Base-by-base conservation (phyloP, 2,113 vertebrate species). In the Melanotaenia duboulayi region DNA sequence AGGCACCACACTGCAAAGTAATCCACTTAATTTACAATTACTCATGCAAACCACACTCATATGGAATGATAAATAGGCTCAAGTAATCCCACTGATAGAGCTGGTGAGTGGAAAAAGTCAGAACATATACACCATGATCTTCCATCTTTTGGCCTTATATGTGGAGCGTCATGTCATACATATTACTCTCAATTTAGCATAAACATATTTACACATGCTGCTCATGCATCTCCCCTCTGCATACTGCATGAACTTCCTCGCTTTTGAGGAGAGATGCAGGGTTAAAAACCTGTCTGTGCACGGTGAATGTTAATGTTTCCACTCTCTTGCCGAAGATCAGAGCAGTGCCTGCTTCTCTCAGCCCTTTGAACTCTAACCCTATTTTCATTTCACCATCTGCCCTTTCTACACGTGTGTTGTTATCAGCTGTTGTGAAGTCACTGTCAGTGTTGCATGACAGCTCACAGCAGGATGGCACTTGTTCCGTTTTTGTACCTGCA, bases 21-120 rank as follows among this genome's bases (percentile, higher is more conserved):
- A 92, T 92, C 91, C 89, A 91, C 88, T 92, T 91, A 89, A 92
- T 91, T 90, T 89, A 91, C 89, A 91, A 91, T 91, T 91, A 91
- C 85, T 78, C 83, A 89, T 80, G 83, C 86, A 80, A 80, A 76
- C 85, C 79, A 59, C 71, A 86, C 89, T 90, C 77, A 78, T 89
- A 86, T 74, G 66, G 81, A 90, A 83, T 89, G 81, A 90, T 87
- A 86, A 86, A 88, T 82, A 71, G 79, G 63, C 69, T 74, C 48
- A n/a, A 66, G 74, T 80, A 85, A 89, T 90, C 81, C 80, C 72
- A 66, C 49, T n/a, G 83, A 81, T 81, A 57, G 60, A 81, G 72
- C 58, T n/a, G 14, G 14, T 20, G 71, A 79, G 64, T 0, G 32
- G 48, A 44, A 48, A 68, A 74, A 79, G 42, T 65, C 42, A 54